Evolutionary conservation across 2,888 invertebrate genomes (phyloP), one percentile per base, ranked within the genome.

Genomic region (Dioctria rufipes): DNA sequence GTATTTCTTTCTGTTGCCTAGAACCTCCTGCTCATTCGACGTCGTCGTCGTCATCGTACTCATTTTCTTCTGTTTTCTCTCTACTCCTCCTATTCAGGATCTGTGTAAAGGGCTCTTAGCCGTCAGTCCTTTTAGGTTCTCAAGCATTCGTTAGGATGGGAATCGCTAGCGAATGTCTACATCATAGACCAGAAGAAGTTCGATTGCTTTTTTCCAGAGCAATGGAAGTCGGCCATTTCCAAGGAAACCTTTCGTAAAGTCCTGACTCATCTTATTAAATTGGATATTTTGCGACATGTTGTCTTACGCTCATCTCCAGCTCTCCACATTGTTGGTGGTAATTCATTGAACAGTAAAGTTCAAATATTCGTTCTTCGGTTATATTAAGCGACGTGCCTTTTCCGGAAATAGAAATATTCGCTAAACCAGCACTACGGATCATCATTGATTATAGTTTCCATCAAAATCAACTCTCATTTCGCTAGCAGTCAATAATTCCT

Each of bases 211-310:
- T 61, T 61, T 13, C 37, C 37, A 37, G 61, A 39, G 58, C 5
- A 4, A 58, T 13, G 46, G 58, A 61, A 61, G 61, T 61, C n/a
- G 61, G 61, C 5, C 39, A 61, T 61, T 61, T 61, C 11, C 13
- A 40, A 42, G 42, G 39, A n/a, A 73, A 42, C 61, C 61, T 39
- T 42, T 42, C 43, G 42, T 40, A 73, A 73, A 60, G 60, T 4
- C 73, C 73, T 73, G 73, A 73, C 73, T 73, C 73, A 73, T 73
- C 42, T 60, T 73, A 73, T 58, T 58, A 73, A 73, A 73, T 73
- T 73, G 60, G 58, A 73, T 73, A 73, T 73, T 73, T 60, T 73
- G 60, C 58, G 42, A 73, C 58, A 73, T 73, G 58, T 58, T 61
- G 54, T 54, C 39, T 39, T 39, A 40, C 2, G 37, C 37, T 37